phyloP scores from a whole-genome alignment of 1,140 invertebrate species.

The Lanistes nyassanus region DNA sequence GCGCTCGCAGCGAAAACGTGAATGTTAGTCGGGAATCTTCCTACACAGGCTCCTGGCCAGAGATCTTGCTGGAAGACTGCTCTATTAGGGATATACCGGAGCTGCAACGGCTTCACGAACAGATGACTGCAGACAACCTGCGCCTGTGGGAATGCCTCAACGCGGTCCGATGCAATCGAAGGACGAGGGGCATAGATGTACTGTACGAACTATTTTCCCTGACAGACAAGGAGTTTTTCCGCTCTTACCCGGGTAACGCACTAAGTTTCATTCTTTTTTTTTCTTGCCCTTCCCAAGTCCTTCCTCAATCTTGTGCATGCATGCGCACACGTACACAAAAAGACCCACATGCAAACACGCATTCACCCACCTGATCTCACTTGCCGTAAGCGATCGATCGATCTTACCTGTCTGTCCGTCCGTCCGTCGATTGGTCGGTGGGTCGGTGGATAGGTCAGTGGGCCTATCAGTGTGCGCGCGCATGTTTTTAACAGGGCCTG shows the following conservation, averaged over 20 bases:
- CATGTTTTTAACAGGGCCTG: too few relatives aligned
- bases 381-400: too few relatives aligned
- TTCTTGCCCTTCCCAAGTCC: not conserved
- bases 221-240: not conserved
- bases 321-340: not conserved
- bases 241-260: not conserved
- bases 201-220: constrained; percentile 1
- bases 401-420: too few relatives aligned
- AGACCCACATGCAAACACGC: not conserved
- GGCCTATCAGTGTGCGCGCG: too few relatives aligned
- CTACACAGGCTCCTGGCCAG: too few relatives aligned
- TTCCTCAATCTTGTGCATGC: not conserved
- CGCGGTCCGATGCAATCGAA: constrained; percentile 6
- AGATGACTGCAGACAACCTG: constrained; percentile 11
- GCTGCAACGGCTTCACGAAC: constrained; percentile 1
- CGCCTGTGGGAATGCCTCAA: constrained; percentile 25
- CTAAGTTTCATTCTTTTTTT: not conserved
- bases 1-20: too few relatives aligned
- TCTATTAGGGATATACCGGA: not conserved
- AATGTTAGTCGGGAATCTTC: too few relatives aligned
- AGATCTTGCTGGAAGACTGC: too few relatives aligned
- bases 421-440: too few relatives aligned
- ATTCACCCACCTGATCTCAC: not conserved
- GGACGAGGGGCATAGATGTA: not conserved
- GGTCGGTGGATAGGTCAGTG: too few relatives aligned